Conservation (phyloP, 1,140 invertebrate genomes). For the Zelostemma sp. region DNA sequence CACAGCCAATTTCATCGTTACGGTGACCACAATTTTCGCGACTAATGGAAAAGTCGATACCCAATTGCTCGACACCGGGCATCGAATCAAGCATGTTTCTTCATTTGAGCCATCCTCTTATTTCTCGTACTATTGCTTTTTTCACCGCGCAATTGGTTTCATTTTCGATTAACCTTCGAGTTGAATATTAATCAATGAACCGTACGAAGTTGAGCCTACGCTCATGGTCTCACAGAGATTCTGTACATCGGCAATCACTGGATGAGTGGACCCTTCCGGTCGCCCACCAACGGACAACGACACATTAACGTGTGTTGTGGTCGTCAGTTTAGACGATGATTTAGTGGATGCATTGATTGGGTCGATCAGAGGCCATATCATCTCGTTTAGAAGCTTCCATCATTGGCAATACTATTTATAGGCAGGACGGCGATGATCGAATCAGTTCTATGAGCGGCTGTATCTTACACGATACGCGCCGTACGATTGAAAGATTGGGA, state of each 20-base stretch:
- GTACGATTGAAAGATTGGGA: slow-evolving; percentile 56
- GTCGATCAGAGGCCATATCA: slow-evolving; percentile 70
- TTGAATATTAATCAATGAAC: slow-evolving; percentile 40
- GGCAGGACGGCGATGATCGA: slow-evolving; percentile 61
- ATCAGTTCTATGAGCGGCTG: slow-evolving; percentile 57
- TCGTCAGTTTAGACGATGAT: slow-evolving; percentile 70
- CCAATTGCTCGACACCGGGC: slow-evolving; percentile 55
- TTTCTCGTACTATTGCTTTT: slow-evolving; percentile 20
- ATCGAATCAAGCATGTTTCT: slow-evolving; percentile 40
- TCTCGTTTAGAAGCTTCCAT: slow-evolving; percentile 68
- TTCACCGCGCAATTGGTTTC: too few species aligned
- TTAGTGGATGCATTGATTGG: slow-evolving; percentile 71
- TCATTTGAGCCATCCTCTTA: slow-evolving; percentile 22
- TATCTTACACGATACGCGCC: slow-evolving; percentile 42
- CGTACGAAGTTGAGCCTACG: slow-evolving; percentile 23
- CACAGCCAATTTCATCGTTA: slow-evolving; percentile 63
- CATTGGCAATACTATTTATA: slow-evolving; percentile 68
- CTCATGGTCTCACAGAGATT: slow-evolving; percentile 62
- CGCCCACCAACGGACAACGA: slow-evolving; percentile 61
- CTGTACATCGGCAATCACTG: slow-evolving; percentile 66
- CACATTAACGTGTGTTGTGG: slow-evolving; percentile 59
- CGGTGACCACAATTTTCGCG: slow-evolving; percentile 62
- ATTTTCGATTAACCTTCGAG: too few species aligned
- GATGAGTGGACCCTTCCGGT: slow-evolving; percentile 69
- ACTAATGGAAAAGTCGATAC: slow-evolving; percentile 69